phyloP scores from a whole-genome alignment of 2,113 vertebrate species.

The Aramus guarauna region DNA sequence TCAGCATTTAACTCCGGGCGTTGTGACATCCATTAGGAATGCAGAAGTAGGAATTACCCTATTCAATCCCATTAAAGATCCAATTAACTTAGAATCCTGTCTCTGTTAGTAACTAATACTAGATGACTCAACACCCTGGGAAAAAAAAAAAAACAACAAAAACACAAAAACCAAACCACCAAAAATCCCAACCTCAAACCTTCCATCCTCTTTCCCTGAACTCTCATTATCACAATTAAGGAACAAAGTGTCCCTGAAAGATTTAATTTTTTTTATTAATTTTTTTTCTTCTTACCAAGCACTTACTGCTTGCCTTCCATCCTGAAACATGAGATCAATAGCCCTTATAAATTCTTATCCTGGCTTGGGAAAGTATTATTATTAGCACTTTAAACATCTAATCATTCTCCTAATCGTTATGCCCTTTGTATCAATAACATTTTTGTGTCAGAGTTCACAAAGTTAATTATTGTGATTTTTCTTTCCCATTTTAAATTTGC shows the following conservation, averaged over 20 bases:
- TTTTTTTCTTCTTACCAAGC: background rate
- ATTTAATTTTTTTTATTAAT: background rate
- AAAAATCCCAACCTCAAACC: background rate
- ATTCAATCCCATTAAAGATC: conserved; percentile 48
- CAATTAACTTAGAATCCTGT: conserved; percentile 35
- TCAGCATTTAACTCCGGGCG: conserved; percentile 5
- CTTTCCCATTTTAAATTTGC: background rate
- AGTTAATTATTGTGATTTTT: conserved; percentile 14
- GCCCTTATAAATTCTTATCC: background rate
- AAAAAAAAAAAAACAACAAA: background rate
- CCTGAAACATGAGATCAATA: background rate
- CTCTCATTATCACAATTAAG: background rate
- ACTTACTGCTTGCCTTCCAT: background rate
- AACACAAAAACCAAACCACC: background rate
- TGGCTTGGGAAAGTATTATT: background rate
- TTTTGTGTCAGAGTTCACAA: background rate
- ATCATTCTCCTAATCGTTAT: background rate
- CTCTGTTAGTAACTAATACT: background rate
- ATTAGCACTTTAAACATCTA: background rate
- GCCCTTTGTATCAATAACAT: background rate
- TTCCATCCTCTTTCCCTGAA: background rate
- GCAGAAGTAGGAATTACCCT: conserved; percentile 42
- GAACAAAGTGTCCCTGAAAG: background rate
- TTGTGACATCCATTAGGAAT: background rate
- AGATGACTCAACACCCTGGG: background rate